These are phyloP conservation scores for Psylliodes chrysocephalus DNA, from an alignment of 2,888 invertebrate genomes.

Conservation along the genomic window DNA sequence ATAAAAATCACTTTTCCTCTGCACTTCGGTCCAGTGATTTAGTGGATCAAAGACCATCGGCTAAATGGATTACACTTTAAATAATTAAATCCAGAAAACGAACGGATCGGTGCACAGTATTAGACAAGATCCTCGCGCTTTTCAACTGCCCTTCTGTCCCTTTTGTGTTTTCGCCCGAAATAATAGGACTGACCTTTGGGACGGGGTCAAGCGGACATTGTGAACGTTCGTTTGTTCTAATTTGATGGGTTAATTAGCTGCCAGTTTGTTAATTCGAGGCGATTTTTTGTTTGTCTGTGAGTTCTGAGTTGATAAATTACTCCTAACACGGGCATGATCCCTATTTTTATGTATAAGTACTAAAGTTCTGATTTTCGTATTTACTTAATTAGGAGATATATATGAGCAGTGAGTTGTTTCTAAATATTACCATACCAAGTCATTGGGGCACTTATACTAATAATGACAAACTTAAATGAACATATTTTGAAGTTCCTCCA, in stretches of 20 bases:
- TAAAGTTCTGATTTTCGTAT: too few species aligned
- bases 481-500: too few species aligned
- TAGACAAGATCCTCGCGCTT: conserved; percentile 11
- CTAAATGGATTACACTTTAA: conserved; percentile 22
- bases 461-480: too few species aligned
- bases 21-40: neutral
- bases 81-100: conserved; percentile 19
- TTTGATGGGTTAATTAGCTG: conserved; percentile 11
- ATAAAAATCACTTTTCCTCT: neutral
- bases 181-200: conserved; percentile 4
- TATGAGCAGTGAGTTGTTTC: too few species aligned
- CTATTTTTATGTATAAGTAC: too few species aligned
- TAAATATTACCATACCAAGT: too few species aligned
- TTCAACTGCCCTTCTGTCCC: conserved; percentile 9
- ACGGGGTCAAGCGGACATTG: neutral
- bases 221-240: conserved; percentile 6
- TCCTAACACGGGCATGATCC: too few species aligned
- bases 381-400: too few species aligned
- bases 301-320: too few species aligned
- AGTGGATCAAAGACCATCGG: conserved; percentile 4
- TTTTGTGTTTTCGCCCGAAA: conserved; percentile 11
- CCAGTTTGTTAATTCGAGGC: neutral
- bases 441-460: too few species aligned
- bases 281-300: neutral
- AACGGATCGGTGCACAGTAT: conserved; percentile 14